phyloP scores from a whole-genome alignment of 2,888 invertebrate species.

The Ormia ochracea region DNA sequence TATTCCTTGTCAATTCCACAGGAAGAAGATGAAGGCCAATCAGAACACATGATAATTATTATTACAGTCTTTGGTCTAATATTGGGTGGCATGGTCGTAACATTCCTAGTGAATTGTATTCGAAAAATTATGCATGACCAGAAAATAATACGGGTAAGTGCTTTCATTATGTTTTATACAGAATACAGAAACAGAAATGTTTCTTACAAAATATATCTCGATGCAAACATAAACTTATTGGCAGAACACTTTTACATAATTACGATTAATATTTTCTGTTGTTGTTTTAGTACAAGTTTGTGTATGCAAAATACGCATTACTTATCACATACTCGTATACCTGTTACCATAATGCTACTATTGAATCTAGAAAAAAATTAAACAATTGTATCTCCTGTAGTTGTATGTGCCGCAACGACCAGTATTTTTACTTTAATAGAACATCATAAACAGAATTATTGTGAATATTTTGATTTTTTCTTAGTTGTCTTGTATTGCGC shows the following conservation, averaged over 20 bases:
- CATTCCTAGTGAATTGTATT: slow-evolving; percentile 91
- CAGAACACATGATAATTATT: slow-evolving; percentile 89
- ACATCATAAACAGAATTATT: not conserved
- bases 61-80: slow-evolving; percentile 91
- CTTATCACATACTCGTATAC: not conserved
- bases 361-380: not conserved
- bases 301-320: not conserved
- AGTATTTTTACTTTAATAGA: slow-evolving; percentile 26
- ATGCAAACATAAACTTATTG: not conserved
- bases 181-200: not conserved
- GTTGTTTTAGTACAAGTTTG: not conserved
- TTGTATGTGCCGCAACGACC: slow-evolving; percentile 6
- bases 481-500: slow-evolving; percentile 15
- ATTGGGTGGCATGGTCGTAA: slow-evolving; percentile 90
- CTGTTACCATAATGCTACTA: not conserved
- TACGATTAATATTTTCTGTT: slow-evolving; percentile 13
- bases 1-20: slow-evolving; percentile 61
- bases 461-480: too few species aligned
- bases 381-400: slow-evolving; percentile 7
- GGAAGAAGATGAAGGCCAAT: slow-evolving; percentile 74
- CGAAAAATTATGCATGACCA: slow-evolving; percentile 91
- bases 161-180: not conserved
- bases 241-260: not conserved
- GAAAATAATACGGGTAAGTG: slow-evolving; percentile 88
- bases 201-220: not conserved